Percentiles rank a stretch among this genome's conserved stretches.
phyloP scores from a whole-genome alignment of 2,113 vertebrate genomes.

The Aplodontia rufa region DNA sequence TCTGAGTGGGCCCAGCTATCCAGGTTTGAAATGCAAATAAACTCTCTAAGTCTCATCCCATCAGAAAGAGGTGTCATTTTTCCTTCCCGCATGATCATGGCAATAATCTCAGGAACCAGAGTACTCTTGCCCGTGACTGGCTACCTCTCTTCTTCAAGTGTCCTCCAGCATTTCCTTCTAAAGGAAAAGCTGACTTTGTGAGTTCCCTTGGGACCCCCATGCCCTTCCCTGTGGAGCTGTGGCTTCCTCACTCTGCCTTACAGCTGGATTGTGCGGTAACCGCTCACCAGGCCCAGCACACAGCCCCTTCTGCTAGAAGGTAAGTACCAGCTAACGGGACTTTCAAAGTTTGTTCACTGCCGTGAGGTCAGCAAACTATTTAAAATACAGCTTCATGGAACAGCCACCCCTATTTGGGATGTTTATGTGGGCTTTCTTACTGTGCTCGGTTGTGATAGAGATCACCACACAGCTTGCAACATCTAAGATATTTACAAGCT shows the following conservation, averaged over 20 bases:
- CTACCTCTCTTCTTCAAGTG: neutral
- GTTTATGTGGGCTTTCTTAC: accelerated
- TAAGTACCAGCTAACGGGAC: accelerated
- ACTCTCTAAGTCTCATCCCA: neutral
- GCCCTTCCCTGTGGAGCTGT: too few species aligned
- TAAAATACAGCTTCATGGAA: neutral
- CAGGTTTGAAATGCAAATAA: neutral
- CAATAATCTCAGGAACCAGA: too few species aligned
- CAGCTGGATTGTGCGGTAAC: accelerated
- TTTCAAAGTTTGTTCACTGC: neutral
- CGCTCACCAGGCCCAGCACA: accelerated
- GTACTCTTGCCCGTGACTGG: neutral
- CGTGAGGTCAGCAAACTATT: neutral
- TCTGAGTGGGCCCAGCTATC: neutral
- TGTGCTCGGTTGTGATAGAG: neutral
- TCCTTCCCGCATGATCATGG: too few species aligned
- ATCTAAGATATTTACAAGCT: neutral
- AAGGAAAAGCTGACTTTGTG: accelerated
- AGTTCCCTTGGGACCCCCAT: accelerated
- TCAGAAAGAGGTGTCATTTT: neutral
- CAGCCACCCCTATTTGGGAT: too few species aligned
- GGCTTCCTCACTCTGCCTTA: too few species aligned
- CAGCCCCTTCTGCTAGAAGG: neutral
- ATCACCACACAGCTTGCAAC: accelerated
- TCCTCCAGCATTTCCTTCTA: neutral